A percentile compares a stretch with the other conserved stretches of the same genome.
phyloP scores from a whole-genome alignment of 2,888 invertebrate genomes.

The Vandiemenella viatica region DNA sequence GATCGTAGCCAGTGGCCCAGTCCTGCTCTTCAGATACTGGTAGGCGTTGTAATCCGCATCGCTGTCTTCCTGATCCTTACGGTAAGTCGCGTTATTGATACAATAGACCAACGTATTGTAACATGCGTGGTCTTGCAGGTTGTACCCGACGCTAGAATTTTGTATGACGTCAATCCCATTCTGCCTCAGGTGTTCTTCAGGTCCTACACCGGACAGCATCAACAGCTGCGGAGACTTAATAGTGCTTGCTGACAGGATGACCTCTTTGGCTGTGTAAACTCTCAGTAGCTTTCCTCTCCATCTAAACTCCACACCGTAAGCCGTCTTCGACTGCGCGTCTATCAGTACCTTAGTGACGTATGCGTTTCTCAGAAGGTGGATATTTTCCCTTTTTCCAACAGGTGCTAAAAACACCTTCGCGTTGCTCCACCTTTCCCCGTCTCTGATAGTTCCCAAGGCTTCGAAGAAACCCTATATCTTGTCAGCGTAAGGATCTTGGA shows the following conservation, averaged over 20 bases:
- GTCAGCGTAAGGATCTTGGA: too few relatives aligned
- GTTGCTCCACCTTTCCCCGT: too few relatives aligned
- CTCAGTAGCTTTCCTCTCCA: conserved; percentile 31
- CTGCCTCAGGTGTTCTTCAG: conserved; percentile 26
- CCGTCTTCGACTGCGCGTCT: conserved; percentile 41
- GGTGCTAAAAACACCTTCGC: conserved; percentile 48
- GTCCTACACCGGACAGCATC: conserved; percentile 42
- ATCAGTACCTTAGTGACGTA: conserved; percentile 49
- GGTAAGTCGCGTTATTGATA: too few relatives aligned
- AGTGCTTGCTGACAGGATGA: conserved; percentile 39
- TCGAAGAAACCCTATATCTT: conserved; percentile 26
- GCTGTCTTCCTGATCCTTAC: conserved; percentile 18
- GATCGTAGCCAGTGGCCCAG: conserved; percentile 31
- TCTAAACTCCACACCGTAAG: conserved; percentile 51
- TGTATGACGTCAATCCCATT: conserved; percentile 26
- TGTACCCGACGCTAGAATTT: conserved; percentile 37
- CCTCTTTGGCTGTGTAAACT: conserved; percentile 27
- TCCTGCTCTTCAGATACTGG: conserved; percentile 30
- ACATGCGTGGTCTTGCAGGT: conserved; percentile 38
- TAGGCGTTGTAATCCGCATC: conserved; percentile 21
- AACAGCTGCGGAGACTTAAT: conserved; percentile 44
- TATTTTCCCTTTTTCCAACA: conserved; percentile 42
- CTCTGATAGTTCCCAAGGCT: conserved; percentile 27
- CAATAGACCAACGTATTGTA: conserved; percentile 24
- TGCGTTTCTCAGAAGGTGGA: conserved; percentile 47